Evolutionary conservation across 1,140 invertebrate species (phyloP).

Genomic region (Drosophila busckii): DNA sequence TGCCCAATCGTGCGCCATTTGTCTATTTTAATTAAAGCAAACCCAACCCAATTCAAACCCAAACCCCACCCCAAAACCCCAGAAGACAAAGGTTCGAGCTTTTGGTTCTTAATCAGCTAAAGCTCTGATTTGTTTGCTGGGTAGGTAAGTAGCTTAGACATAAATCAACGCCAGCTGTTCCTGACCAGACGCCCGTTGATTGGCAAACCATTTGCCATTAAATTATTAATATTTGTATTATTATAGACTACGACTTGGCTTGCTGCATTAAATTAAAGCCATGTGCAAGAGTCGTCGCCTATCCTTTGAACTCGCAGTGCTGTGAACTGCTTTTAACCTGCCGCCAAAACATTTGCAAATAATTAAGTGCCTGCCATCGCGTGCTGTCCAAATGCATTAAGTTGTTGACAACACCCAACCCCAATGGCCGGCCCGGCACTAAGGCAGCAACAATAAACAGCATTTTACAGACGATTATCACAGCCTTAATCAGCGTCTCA

Average conservation of each 20-base stretch:
- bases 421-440: background rate
- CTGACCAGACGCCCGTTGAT: constrained; percentile 40
- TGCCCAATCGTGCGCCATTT: constrained; percentile 74
- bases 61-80: background rate
- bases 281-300: no score
- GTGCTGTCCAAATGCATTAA: constrained; percentile 66
- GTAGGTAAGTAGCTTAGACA: constrained; percentile 45
- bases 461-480: constrained; percentile 43
- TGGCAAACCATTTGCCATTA: constrained; percentile 50
- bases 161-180: constrained; percentile 67
- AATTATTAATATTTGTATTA: background rate
- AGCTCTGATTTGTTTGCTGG: constrained; percentile 9
- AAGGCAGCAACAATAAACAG: constrained; percentile 8
- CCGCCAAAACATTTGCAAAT: constrained; percentile 65
- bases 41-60: constrained; percentile 29
- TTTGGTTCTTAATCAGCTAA: constrained; percentile 63
- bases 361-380: constrained; percentile 64
- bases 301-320: background rate
- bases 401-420: constrained; percentile 24
- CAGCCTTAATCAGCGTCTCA: constrained; percentile 46
- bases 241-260: no score
- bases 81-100: constrained; percentile 14
- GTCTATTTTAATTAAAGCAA: constrained; percentile 75
- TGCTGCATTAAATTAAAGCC: background rate
- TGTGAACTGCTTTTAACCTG: constrained; percentile 5